Evolutionary conservation across 2,113 vertebrate genomes (phyloP), one percentile per base, ranked within the genome.

Genomic region (Cololabis saira): DNA sequence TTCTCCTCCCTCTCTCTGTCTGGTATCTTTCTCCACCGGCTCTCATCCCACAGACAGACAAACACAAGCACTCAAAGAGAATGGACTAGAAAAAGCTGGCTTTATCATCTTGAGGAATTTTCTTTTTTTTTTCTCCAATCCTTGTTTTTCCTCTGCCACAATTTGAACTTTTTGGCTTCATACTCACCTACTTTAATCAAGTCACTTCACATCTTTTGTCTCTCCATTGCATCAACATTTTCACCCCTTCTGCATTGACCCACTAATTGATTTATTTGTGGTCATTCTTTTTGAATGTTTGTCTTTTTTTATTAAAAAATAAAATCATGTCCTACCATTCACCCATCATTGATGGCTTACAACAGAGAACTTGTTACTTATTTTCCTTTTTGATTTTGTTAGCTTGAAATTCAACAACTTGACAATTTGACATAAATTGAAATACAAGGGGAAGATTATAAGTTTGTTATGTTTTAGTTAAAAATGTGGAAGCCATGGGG

Each of bases 11-110:
- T 48, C 42, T 50, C 49, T 27, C 48, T 45, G 63, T 61, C 53
- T 62, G 70, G 41, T 49, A 41, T 78, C 79, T 57, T 80, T 74
- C 71, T 57, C 51, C 74, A 78, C 67, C 57, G 66, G 78, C 81
- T 79, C 71, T 73, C 61, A 54, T 74, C 69, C 67, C 59, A 57
- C 80, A 74, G 74, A 83, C 86, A 82, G 71, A 89, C 84, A 71
- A 79, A 90, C 87, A 87, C 83, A 81, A 83, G 70, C 84, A 84
- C 75, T 76, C 82, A 81, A 72, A 85, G 74, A 89, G 80, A 87
- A 89, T 86, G 78, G 87, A 88, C 83, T 83, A 82, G 70, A 58
- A 61, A 53, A 41, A 64, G 44, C 72, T 67, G 76, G 72, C 69
- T 79, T 82, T 30, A 65, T 74, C 78, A 53, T 67, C 67, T 78